Base-by-base conservation (phyloP, 1,140 invertebrate species). In the Drosophila sulfurigaster region DNA sequence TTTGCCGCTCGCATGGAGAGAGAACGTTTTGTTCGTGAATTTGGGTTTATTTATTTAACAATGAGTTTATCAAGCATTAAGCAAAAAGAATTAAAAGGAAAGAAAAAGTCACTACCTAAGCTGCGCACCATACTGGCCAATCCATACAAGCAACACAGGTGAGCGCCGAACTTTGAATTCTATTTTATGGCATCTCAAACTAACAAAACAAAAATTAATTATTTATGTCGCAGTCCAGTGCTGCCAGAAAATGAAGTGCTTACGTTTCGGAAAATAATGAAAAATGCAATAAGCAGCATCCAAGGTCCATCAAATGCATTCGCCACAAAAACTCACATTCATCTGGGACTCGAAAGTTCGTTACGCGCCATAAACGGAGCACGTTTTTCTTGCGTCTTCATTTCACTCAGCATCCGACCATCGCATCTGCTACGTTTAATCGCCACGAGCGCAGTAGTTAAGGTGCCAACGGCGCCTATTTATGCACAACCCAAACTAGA, bases 401-500 rank as follows among this genome's bases (percentile, higher is more conserved):
- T 91, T 8, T 91, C 88, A 0, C 46, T 81, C 3, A 91, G 82
- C 32, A 57, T 91, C 5, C 67, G 89, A 6, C 88, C 88, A 4
- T 25, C 80, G 0, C 80, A 88, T 56, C 54, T 91, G 2, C 54
- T 91, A 2, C 70, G 88, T 2, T 45, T 91, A 4, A 85, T 91
- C 48, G 71, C 73, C 11, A 76, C 78, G 16, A 91, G 83, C 57
- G 88, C 79, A 20, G 79, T 68, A 5, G 57, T 58, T 3, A 83
- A 91, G 25, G n/a, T 67, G 16, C 73, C 81, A 30, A 85, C 69
- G 0, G 82, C 81, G 1, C 78, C 78, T 2, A 59, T 91, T 15
- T 91, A 80, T 56, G 88, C 88, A 0, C 88, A 91, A 25, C 78
- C 82, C 10, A 81, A 82, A 15, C 51, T 91, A 30, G 88, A 91